phyloP scores from a whole-genome alignment of 1,140 invertebrate species.

The Caenorhabditis remanei region DNA sequence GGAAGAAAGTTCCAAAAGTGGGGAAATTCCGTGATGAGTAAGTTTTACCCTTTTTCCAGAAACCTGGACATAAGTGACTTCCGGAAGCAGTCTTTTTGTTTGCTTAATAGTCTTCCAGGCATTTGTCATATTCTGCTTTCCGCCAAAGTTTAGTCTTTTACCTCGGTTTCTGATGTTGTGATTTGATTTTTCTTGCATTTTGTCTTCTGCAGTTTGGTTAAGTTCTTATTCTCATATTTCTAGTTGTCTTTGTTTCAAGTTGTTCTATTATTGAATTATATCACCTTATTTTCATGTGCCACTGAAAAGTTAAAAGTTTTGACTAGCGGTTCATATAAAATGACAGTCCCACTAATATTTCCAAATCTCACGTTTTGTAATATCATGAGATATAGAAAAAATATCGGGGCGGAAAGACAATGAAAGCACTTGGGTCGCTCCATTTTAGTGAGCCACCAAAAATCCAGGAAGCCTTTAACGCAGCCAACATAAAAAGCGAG shows the following conservation, averaged over 20 bases:
- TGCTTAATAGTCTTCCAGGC: slow-evolving; percentile 31
- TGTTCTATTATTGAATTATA: too few species aligned
- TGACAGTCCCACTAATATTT: neutral
- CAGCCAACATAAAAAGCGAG: slow-evolving; percentile 22
- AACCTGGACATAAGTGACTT: slow-evolving; percentile 50
- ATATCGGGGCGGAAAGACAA: slow-evolving; percentile 23
- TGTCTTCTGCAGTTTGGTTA: neutral
- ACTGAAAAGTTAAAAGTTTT: too few species aligned
- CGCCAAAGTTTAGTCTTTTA: neutral
- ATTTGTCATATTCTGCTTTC: slow-evolving; percentile 41
- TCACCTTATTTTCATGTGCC: neutral
- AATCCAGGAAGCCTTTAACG: slow-evolving; percentile 55
- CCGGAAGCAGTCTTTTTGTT: slow-evolving; percentile 49
- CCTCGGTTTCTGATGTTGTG: slow-evolving; percentile 11
- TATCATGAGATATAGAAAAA: slow-evolving; percentile 28
- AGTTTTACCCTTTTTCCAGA: slow-evolving; percentile 43
- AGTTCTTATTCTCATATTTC: neutral
- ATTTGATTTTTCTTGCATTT: neutral
- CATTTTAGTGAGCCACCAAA: slow-evolving; percentile 46
- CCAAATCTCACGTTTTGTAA: slow-evolving; percentile 5
- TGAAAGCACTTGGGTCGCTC: slow-evolving; percentile 25
- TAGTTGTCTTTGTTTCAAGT: neutral
- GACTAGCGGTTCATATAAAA: too few species aligned
- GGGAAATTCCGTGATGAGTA: slow-evolving; percentile 68
- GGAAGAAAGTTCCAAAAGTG: slow-evolving; percentile 62